Conservation (phyloP, 2,888 invertebrate species). For the Mythimna ferrago region DNA sequence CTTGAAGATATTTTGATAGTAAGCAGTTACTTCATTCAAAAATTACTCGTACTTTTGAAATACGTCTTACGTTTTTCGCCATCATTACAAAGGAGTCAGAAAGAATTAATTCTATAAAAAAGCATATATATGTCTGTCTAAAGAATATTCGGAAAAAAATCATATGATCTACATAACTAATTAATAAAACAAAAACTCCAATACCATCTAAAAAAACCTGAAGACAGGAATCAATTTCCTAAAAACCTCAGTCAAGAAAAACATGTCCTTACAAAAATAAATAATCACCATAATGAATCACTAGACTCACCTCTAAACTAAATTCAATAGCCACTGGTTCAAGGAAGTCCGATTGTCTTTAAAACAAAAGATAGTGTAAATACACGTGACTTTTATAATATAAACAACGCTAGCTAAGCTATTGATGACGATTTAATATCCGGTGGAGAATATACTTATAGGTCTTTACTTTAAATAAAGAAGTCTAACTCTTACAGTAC, state of each 20-base stretch:
- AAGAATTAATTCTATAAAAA: no score
- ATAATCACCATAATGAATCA: conserved; percentile 41
- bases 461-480: neutral
- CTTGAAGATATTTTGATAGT: no score
- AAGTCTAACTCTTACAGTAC: no score
- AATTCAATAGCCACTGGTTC: conserved; percentile 37
- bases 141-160: no score
- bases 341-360: conserved; percentile 57
- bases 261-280: conserved; percentile 4
- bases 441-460: neutral
- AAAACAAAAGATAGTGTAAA: conserved; percentile 56
- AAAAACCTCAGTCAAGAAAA: neutral
- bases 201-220: neutral
- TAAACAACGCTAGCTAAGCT: conserved; percentile 32
- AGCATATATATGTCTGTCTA: no score
- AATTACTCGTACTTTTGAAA: neutral
- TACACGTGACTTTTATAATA: conserved; percentile 32
- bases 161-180: neutral
- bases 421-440: conserved; percentile 21
- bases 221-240: neutral
- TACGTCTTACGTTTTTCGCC: no score
- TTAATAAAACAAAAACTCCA: neutral
- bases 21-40: neutral
- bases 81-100: no score
- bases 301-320: conserved; percentile 37